Conservation (phyloP, 2,797 vertebrate genomes). For the Rhinogobio ventralis region DNA sequence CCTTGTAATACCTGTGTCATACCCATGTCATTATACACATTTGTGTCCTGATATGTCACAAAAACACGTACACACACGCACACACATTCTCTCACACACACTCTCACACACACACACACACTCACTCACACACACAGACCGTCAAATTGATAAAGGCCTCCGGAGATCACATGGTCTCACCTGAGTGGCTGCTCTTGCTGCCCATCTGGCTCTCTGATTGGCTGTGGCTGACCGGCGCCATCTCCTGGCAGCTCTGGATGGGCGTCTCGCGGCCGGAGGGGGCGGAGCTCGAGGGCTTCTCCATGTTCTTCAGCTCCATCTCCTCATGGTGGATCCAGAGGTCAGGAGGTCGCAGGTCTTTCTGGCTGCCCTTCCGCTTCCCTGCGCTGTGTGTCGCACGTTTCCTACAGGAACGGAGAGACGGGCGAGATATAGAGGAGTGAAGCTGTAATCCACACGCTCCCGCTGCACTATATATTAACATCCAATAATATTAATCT, state of each 20-base stretch:
- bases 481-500: no score
- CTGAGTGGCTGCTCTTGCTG: conserved; percentile 91
- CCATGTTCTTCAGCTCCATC: conserved; percentile 97
- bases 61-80: no score
- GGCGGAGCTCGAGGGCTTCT: conserved; percentile 84
- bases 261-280: conserved; percentile 83
- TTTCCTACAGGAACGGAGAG: conserved; percentile 77
- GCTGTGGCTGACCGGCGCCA: conserved; percentile 89
- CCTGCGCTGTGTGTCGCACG: conserved; percentile 87
- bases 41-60: no score
- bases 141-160: not conserved
- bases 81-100: not conserved
- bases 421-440: not conserved
- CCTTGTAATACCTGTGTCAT: no score
- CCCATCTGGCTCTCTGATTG: conserved; percentile 93
- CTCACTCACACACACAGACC: not conserved
- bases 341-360: conserved; percentile 92
- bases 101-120: no score
- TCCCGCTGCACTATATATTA: no score
- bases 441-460: not conserved
- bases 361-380: conserved; percentile 94
- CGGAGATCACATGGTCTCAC: conserved; percentile 64
- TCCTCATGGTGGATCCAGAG: conserved; percentile 98
- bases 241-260: conserved; percentile 88
- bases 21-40: no score